phyloP scores from a whole-genome alignment of 2,888 invertebrate species.

The Penaeus monodon region DNA sequence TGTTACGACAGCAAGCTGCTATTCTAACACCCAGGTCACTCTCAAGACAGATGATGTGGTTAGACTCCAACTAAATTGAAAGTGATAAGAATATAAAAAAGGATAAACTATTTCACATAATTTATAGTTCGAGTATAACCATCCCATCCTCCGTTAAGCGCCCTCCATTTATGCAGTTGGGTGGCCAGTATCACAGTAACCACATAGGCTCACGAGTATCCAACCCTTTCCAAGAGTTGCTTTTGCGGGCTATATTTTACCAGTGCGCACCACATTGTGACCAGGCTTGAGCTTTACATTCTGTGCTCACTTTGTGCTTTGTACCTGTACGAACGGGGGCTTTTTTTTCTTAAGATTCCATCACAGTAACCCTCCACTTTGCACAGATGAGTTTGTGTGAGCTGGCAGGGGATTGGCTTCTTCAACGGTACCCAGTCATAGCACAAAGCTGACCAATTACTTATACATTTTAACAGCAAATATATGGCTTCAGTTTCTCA shows the following conservation, averaged over 20 bases:
- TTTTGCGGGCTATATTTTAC: conserved; percentile 17
- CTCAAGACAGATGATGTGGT: neutral
- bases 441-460: conserved; percentile 28
- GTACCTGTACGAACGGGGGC: conserved; percentile 20
- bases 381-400: conserved; percentile 29
- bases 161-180: conserved; percentile 4
- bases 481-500: conserved; percentile 2
- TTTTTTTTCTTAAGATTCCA: neutral
- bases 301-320: conserved; percentile 47
- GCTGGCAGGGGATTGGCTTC: conserved; percentile 32
- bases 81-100: no score
- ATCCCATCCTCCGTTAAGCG: no score
- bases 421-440: conserved; percentile 28
- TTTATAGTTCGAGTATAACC: no score
- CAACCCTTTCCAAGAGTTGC: neutral
- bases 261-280: conserved; percentile 46
- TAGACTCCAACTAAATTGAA: no score
- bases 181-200: conserved; percentile 52
- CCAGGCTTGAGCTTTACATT: conserved; percentile 38
- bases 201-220: conserved; percentile 1
- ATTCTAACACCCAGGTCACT: conserved; percentile 11
- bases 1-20: conserved; percentile 41
- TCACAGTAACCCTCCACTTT: conserved; percentile 33
- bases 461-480: neutral
- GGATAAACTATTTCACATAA: no score